Percentiles rank a stretch among this genome's conserved stretches.
These are phyloP conservation scores for Conger conger DNA, from an alignment of 2,113 vertebrate genomes.

Conservation along the genomic window DNA sequence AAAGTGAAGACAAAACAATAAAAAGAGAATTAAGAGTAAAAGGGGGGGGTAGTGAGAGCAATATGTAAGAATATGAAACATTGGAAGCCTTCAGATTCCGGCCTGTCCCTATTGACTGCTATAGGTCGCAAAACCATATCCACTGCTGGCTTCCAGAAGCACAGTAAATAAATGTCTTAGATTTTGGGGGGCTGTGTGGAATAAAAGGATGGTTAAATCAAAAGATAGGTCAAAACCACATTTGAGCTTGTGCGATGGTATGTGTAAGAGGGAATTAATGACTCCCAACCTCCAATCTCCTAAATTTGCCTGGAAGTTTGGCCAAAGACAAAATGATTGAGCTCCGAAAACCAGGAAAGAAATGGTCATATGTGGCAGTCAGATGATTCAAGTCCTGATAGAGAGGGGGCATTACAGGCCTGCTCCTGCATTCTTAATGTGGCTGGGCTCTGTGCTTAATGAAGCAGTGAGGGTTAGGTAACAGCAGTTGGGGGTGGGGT, in stretches of 20 bases:
- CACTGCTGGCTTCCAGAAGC: background rate
- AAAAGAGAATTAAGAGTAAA: background rate
- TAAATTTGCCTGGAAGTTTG: no score
- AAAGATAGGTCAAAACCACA: no score
- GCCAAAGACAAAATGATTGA: no score
- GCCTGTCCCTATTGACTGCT: background rate
- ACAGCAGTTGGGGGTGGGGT: background rate
- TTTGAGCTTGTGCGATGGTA: no score
- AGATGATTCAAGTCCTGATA: background rate
- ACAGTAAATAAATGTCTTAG: background rate
- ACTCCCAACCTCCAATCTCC: no score
- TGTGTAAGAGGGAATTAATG: no score
- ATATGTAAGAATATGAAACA: background rate
- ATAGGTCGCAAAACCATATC: background rate
- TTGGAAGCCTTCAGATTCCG: background rate
- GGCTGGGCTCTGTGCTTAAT: background rate
- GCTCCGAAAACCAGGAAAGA: no score
- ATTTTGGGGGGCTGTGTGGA: no score
- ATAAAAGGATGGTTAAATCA: no score
- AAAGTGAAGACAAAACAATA: background rate
- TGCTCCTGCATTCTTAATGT: background rate
- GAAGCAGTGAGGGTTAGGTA: background rate
- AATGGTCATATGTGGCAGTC: background rate
- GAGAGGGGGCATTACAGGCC: background rate
- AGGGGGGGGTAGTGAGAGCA: background rate